Conservation (phyloP, 23 tunicate species). For the Corella eumyota region DNA sequence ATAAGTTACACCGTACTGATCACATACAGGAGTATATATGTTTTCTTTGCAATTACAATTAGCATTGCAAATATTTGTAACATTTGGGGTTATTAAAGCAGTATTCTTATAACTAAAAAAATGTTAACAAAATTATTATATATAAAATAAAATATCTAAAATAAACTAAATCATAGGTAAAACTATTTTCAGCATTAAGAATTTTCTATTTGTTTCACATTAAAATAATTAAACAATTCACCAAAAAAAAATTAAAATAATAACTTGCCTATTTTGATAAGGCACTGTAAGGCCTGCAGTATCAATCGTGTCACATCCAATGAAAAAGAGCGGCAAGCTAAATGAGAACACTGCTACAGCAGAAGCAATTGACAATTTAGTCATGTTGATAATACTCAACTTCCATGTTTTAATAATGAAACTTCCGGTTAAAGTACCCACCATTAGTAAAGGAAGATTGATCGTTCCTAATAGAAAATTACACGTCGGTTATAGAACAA, state of each 20-base stretch:
- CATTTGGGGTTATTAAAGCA: no score
- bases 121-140: no score
- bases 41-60: constrained; percentile 33
- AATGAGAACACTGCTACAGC: not conserved
- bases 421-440: constrained; percentile 72
- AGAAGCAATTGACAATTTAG: constrained; percentile 5
- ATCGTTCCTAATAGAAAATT: constrained; percentile 25
- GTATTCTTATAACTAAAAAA: no score
- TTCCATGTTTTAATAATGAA: constrained; percentile 28
- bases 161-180: no score
- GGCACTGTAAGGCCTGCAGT: constrained; percentile 55
- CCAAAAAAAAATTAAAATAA: no score
- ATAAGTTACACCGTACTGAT: constrained; percentile 55
- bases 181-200: no score
- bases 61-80: constrained; percentile 33
- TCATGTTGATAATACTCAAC: constrained; percentile 17
- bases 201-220: no score
- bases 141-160: no score
- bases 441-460: constrained; percentile 44
- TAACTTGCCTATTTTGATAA: constrained; percentile 41
- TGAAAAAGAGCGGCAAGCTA: constrained; percentile 7
- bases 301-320: constrained; percentile 35
- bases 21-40: constrained; percentile 61
- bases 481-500: no score
- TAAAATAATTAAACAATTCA: no score